Conservation (phyloP, 2,888 invertebrate genomes). For the Germaria angustata region DNA sequence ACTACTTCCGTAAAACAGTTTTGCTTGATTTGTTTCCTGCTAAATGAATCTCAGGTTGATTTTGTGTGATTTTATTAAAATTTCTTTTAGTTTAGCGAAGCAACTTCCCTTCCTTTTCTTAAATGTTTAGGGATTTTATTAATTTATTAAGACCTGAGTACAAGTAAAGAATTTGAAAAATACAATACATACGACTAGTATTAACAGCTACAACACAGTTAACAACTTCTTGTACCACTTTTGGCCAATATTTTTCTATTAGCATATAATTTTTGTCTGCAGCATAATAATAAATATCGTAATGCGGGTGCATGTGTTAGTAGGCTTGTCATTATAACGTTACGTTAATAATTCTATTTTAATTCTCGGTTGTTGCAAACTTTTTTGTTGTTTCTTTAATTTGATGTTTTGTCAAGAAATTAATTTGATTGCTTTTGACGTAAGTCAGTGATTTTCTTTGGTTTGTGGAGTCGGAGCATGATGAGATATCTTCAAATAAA, state of each 20-base stretch:
- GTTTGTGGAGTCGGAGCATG: neutral
- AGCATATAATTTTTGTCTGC: slow-evolving; percentile 37
- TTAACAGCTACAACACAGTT: slow-evolving; percentile 8
- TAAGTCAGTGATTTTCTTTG: slow-evolving; percentile 70
- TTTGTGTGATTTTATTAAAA: slow-evolving; percentile 67
- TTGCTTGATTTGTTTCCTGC: slow-evolving; percentile 48
- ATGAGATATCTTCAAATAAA: slow-evolving; percentile 62
- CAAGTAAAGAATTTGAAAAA: slow-evolving; percentile 55
- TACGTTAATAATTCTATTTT: slow-evolving; percentile 49
- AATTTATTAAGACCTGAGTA: slow-evolving; percentile 68
- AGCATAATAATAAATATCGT: slow-evolving; percentile 2
- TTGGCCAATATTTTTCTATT: slow-evolving; percentile 56
- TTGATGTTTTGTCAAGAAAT: slow-evolving; percentile 65
- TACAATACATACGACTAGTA: neutral
- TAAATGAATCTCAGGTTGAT: slow-evolving; percentile 64
- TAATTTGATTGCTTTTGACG: slow-evolving; percentile 73
- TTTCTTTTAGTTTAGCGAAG: slow-evolving; percentile 18
- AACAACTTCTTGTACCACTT: slow-evolving; percentile 33
- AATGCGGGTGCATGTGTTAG: neutral
- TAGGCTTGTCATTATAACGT: neutral
- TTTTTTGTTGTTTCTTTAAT: slow-evolving; percentile 24
- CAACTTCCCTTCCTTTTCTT: neutral
- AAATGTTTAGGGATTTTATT: slow-evolving; percentile 67
- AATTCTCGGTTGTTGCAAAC: slow-evolving; percentile 15
- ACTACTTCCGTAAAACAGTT: neutral